Percentiles rank a stretch among this genome's conserved stretches.
Evolutionary conservation across 2,113 vertebrate species (phyloP).

Genomic region (Pantherophis guttatus): DNA sequence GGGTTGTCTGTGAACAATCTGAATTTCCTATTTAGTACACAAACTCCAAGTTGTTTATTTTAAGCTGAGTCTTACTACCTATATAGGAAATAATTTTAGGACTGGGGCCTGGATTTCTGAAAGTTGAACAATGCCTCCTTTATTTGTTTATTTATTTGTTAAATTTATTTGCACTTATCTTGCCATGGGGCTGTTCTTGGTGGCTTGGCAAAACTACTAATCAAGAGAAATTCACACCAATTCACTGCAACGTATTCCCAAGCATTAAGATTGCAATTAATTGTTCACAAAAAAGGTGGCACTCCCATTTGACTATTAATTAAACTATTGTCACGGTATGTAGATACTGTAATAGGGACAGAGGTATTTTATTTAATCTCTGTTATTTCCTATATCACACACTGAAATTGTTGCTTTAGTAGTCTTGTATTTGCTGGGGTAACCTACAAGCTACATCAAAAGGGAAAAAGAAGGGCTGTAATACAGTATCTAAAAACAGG

Average conservation of each 20-base stretch:
- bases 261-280: background rate
- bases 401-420: background rate
- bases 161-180: background rate
- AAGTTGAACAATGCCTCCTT: background rate
- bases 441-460: background rate
- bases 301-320: background rate
- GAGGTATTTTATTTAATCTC: background rate
- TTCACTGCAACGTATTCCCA: background rate
- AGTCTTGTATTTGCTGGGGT: background rate
- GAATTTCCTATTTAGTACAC: background rate
- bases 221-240: background rate
- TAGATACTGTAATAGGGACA: background rate
- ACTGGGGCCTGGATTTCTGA: background rate
- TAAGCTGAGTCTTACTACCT: background rate
- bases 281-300: background rate
- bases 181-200: background rate
- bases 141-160: background rate
- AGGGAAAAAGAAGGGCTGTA: background rate
- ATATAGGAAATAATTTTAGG: background rate
- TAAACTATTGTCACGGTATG: background rate
- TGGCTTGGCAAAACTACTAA: background rate
- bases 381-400: background rate
- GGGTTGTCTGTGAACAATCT: background rate
- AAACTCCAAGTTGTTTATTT: background rate
- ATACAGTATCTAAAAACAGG: background rate